A percentile compares a stretch with the other conserved stretches of the same genome.
Conservation (phyloP, 1,140 invertebrate genomes). For the Brachionus koreanus region DNA sequence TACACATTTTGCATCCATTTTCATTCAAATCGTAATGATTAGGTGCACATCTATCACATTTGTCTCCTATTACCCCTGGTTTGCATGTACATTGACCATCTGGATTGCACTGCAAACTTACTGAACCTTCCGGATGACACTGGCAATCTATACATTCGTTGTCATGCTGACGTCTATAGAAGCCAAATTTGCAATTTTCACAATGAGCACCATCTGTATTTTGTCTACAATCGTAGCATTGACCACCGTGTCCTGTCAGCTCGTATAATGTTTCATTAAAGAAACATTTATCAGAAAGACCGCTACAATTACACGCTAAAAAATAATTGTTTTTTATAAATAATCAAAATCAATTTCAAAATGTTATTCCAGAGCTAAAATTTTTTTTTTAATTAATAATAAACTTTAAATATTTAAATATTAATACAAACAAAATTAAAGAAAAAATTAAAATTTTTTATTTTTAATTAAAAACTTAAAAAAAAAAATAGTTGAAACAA, state of each 20-base stretch:
- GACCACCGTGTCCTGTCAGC: slow-evolving; percentile 79
- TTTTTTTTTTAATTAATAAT: too few relatives aligned
- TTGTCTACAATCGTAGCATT: slow-evolving; percentile 86
- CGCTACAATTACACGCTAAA: slow-evolving; percentile 94
- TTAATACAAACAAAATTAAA: too few relatives aligned
- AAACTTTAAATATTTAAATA: too few relatives aligned
- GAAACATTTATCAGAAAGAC: slow-evolving; percentile 84
- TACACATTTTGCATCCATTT: slow-evolving; percentile 71
- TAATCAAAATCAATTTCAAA: background rate
- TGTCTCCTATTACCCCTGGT: slow-evolving; percentile 60
- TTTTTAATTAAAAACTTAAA: too few relatives aligned
- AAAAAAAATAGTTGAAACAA: too few relatives aligned
- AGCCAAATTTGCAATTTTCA: slow-evolving; percentile 84
- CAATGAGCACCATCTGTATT: slow-evolving; percentile 89
- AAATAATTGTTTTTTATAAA: slow-evolving; percentile 49
- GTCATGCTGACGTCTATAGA: slow-evolving; percentile 62
- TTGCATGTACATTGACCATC: slow-evolving; percentile 67
- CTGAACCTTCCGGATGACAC: slow-evolving; percentile 66
- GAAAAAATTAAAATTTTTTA: too few relatives aligned
- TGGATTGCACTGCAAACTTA: slow-evolving; percentile 81
- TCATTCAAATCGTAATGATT: slow-evolving; percentile 85
- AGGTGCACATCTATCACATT: slow-evolving; percentile 62
- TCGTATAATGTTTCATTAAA: slow-evolving; percentile 89
- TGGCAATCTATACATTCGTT: slow-evolving; percentile 42
- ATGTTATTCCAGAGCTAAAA: too few relatives aligned